These are phyloP conservation scores for Gobio occitaniae DNA, from an alignment of 2,797 vertebrate species.

Conservation along the genomic window DNA sequence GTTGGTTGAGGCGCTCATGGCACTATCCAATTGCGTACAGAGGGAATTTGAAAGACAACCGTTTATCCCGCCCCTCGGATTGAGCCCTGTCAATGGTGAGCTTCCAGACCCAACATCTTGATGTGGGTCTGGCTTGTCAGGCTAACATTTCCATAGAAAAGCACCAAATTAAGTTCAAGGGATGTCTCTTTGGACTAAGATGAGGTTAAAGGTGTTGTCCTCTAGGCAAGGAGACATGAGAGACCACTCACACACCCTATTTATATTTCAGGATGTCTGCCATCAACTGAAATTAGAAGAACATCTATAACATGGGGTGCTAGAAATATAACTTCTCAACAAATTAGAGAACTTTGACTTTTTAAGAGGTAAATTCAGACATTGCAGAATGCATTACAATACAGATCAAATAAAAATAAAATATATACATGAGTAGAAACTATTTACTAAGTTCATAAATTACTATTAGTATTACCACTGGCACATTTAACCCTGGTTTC, in stretches of 20 bases:
- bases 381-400: background rate
- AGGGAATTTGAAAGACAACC: too few relatives aligned
- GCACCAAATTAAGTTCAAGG: background rate
- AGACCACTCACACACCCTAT: background rate
- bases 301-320: background rate
- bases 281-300: background rate
- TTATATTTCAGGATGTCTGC: constrained; percentile 8
- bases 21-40: too few relatives aligned
- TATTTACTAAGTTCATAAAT: background rate
- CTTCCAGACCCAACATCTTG: too few relatives aligned
- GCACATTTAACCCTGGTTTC: background rate
- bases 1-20: too few relatives aligned
- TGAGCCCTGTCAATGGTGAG: too few relatives aligned
- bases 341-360: background rate
- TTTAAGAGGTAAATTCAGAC: background rate
- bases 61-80: too few relatives aligned
- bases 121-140: too few relatives aligned
- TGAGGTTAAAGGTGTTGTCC: background rate
- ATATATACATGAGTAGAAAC: background rate
- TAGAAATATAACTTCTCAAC: background rate
- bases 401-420: background rate
- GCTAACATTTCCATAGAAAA: background rate
- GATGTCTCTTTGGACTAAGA: background rate
- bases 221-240: background rate
- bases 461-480: background rate